These are phyloP conservation scores for Solenopsis fugax DNA, from an alignment of 1,140 invertebrate species.

Conservation along the genomic window DNA sequence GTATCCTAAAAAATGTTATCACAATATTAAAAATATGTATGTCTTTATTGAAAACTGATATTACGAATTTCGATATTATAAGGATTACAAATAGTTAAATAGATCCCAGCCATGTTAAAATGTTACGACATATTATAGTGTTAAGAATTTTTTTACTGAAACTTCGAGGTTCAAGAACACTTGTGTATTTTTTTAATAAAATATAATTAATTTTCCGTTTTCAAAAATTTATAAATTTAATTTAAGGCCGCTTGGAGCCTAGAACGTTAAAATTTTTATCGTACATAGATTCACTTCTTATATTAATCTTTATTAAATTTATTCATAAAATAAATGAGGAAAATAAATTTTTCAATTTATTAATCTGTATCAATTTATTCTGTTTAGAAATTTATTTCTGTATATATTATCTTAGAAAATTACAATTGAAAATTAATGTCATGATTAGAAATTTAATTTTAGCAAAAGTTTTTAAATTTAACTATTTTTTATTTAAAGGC, in stretches of 20 bases:
- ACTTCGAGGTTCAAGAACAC: too few relatives aligned
- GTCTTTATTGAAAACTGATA: neutral
- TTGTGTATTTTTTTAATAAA: neutral
- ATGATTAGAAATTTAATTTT: neutral
- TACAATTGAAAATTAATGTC: neutral
- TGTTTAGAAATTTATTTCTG: neutral
- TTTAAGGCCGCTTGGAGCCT: neutral
- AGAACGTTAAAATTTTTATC: neutral
- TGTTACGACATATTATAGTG: too few relatives aligned
- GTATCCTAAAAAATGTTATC: slow-evolving; percentile 52
- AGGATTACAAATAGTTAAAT: neutral
- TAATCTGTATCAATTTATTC: neutral
- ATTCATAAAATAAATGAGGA: neutral
- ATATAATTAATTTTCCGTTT: slow-evolving; percentile 17
- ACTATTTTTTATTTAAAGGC: neutral
- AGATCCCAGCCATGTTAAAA: neutral
- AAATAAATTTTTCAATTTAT: neutral
- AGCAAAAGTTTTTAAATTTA: neutral
- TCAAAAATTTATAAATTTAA: neutral
- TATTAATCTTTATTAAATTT: neutral
- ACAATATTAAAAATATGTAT: neutral
- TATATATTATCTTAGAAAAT: neutral
- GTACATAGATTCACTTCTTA: neutral
- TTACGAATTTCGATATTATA: neutral
- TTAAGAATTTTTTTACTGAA: too few relatives aligned